Percentiles rank a stretch among this genome's conserved stretches.
These are phyloP conservation scores for Strigamia maritima DNA, from an alignment of 2,888 invertebrate species.

Conservation along the genomic window DNA sequence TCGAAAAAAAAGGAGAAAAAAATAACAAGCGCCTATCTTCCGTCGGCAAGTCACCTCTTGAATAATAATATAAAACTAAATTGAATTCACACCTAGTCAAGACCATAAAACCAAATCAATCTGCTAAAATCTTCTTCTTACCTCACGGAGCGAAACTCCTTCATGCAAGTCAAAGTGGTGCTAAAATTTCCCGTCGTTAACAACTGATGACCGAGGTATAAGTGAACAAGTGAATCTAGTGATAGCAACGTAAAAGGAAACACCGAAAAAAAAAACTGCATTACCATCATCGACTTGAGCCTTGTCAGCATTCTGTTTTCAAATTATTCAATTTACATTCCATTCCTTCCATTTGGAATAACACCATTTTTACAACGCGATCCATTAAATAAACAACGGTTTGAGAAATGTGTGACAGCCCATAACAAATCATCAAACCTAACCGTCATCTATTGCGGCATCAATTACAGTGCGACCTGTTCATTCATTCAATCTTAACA, in stretches of 20 bases:
- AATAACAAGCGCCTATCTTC: background rate
- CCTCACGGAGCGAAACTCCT: slow-evolving; percentile 18
- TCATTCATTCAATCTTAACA: background rate
- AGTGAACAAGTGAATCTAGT: slow-evolving; percentile 13
- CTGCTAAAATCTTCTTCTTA: slow-evolving; percentile 28
- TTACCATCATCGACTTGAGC: slow-evolving; percentile 13
- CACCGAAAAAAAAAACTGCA: background rate
- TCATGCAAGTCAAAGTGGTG: slow-evolving; percentile 26
- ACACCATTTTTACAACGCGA: background rate
- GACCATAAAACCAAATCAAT: slow-evolving; percentile 25
- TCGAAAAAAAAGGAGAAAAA: background rate
- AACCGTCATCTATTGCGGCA: background rate
- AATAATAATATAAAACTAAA: slow-evolving; percentile 21
- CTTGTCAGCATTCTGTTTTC: background rate
- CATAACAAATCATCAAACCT: slow-evolving; percentile 14
- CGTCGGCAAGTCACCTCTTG: background rate
- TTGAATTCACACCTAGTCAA: slow-evolving; percentile 23
- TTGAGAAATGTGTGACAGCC: background rate
- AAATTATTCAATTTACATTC: slow-evolving; percentile 15
- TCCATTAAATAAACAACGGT: background rate
- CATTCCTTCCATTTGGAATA: background rate
- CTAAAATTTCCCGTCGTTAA: slow-evolving; percentile 31
- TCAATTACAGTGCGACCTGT: background rate
- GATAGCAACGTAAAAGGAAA: background rate
- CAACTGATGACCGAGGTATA: slow-evolving; percentile 27